phyloP scores from a whole-genome alignment of 1,140 invertebrate species.

The Zophobas morio region DNA sequence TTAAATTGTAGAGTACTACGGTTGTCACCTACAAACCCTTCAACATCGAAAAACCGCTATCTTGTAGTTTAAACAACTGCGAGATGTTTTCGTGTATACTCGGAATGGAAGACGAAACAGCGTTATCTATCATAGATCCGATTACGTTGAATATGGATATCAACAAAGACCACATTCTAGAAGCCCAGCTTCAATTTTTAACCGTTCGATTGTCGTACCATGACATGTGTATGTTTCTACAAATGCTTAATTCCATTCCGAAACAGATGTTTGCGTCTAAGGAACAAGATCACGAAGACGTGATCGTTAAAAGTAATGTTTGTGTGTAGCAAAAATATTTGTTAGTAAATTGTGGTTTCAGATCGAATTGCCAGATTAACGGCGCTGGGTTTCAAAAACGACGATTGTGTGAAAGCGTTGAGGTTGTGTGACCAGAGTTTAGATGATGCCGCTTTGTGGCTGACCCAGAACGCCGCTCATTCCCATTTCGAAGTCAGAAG shows the following conservation, averaged over 20 bases:
- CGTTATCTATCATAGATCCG: conserved; percentile 96
- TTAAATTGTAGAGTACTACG: conserved; percentile 81
- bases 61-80: conserved; percentile 90
- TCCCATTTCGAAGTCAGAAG: conserved; percentile 14
- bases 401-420: conserved; percentile 82
- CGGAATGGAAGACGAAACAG: conserved; percentile 93
- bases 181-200: conserved; percentile 79
- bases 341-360: conserved; percentile 47
- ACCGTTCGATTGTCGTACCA: conserved; percentile 93
- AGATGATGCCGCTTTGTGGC: conserved; percentile 88
- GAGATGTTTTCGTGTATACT: conserved; percentile 96
- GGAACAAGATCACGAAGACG: conserved; percentile 51
- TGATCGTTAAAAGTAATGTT: conserved; percentile 16
- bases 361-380: conserved; percentile 72
- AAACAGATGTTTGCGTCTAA: conserved; percentile 78
- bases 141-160: conserved; percentile 85
- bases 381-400: conserved; percentile 80
- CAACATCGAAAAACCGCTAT: conserved; percentile 81
- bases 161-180: conserved; percentile 69
- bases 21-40: conserved; percentile 86
- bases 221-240: conserved; percentile 92
- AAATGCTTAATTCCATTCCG: conserved; percentile 90
- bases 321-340: not conserved
- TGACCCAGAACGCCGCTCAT: conserved; percentile 78
- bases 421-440: conserved; percentile 77